Evolutionary conservation across 1,140 invertebrate species (phyloP).

Genomic region (Aphis gossypii): DNA sequence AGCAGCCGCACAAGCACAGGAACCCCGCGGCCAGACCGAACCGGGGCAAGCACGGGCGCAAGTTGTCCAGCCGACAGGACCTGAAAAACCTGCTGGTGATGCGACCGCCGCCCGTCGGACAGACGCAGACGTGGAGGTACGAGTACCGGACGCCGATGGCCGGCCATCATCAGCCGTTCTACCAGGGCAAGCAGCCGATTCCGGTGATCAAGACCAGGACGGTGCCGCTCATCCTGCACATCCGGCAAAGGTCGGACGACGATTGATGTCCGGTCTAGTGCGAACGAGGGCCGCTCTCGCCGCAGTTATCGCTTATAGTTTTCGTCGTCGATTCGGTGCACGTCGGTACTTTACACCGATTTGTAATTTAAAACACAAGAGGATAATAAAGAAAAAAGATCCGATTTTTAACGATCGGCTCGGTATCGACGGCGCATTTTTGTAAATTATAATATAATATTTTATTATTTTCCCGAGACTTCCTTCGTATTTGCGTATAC

Average conservation of each 20-base stretch:
- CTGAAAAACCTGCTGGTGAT: constrained; percentile 54
- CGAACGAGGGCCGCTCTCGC: neutral
- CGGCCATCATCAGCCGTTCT: neutral
- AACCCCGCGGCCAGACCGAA: neutral
- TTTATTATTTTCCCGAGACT: neutral
- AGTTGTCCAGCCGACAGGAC: constrained; percentile 40
- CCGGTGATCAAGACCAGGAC: neutral
- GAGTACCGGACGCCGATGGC: neutral
- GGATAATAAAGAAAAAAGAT: neutral
- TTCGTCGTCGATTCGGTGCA: neutral
- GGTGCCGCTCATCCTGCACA: constrained; percentile 44
- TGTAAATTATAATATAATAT: neutral
- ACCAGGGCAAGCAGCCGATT: neutral
- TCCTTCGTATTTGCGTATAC: neutral
- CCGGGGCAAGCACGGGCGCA: constrained; percentile 32
- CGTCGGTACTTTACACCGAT: no score
- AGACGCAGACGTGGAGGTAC: constrained; percentile 56
- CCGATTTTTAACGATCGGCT: neutral
- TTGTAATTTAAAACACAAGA: neutral
- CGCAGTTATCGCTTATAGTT: neutral
- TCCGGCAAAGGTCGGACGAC: constrained; percentile 21
- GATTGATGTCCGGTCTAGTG: neutral
- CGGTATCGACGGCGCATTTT: neutral
- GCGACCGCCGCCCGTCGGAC: constrained; percentile 55
- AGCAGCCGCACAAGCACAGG: neutral